These are phyloP conservation scores for Theretra japonica DNA, from an alignment of 2,888 invertebrate species.

Conservation along the genomic window DNA sequence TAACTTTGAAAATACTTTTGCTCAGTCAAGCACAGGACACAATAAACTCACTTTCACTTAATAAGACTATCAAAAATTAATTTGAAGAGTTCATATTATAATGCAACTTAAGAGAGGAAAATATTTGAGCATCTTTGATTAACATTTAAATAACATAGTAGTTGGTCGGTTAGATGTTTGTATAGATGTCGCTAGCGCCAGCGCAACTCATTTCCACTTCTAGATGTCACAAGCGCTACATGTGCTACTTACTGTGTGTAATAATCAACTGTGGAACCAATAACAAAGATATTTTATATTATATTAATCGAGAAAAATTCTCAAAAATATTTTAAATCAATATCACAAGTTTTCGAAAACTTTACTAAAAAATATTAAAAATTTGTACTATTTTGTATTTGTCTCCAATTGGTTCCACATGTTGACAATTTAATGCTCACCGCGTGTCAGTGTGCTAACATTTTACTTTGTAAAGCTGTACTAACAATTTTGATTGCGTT, in stretches of 20 bases:
- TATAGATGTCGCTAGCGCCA: conserved; percentile 19
- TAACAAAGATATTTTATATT: not conserved
- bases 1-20: too few relatives aligned
- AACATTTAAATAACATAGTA: conserved; percentile 22
- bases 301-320: not conserved
- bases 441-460: conserved; percentile 19
- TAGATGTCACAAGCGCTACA: conserved; percentile 23
- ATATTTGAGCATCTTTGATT: conserved; percentile 8
- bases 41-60: too few relatives aligned
- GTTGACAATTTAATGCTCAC: not conserved
- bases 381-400: not conserved
- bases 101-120: conserved; percentile 18
- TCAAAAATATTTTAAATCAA: too few relatives aligned
- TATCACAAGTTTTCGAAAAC: too few relatives aligned
- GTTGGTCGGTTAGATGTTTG: conserved; percentile 20
- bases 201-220: conserved; percentile 9
- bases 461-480: conserved; percentile 8
- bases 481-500: conserved; percentile 7
- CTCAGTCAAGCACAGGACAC: too few relatives aligned
- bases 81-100: not conserved
- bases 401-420: conserved; percentile 7
- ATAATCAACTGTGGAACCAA: not conserved
- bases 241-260: conserved; percentile 1
- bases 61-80: too few relatives aligned
- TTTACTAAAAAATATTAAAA: not conserved